Conservation (phyloP, 2,113 vertebrate genomes). For the Thomomys bottae region DNA sequence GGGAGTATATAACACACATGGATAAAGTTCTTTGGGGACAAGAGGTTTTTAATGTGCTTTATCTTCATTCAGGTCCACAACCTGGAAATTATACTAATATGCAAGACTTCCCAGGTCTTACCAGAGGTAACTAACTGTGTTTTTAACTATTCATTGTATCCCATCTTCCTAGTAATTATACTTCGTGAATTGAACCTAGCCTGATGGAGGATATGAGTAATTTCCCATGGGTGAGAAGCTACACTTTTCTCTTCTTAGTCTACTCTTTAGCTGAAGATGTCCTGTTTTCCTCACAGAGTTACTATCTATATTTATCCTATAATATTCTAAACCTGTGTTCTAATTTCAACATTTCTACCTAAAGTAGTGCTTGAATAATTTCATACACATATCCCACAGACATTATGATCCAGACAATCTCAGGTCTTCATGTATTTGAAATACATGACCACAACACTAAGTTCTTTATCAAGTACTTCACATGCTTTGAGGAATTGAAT, state of each 20-base stretch:
- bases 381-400: not conserved
- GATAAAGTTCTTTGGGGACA: not conserved
- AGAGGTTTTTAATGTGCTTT: not conserved
- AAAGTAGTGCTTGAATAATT: not conserved
- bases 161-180: not conserved
- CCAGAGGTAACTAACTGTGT: conserved; percentile 35
- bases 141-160: not conserved
- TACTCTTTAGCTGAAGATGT: not conserved
- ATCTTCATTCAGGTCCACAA: conserved; percentile 44
- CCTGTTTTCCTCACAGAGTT: not conserved
- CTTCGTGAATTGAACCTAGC: not conserved
- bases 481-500: not conserved
- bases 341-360: not conserved
- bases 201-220: accelerated
- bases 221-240: not conserved
- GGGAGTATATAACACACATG: too few relatives aligned
- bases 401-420: not conserved
- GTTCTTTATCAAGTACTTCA: not conserved
- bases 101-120: not conserved
- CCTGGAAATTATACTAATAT: not conserved
- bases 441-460: not conserved
- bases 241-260: not conserved
- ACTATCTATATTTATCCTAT: not conserved
- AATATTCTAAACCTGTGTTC: not conserved
- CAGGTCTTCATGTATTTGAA: not conserved